A percentile compares a stretch with the other conserved stretches of the same genome.
Evolutionary conservation across 2,888 invertebrate genomes (phyloP).

Genomic region (Eupithecia dodoneata): DNA sequence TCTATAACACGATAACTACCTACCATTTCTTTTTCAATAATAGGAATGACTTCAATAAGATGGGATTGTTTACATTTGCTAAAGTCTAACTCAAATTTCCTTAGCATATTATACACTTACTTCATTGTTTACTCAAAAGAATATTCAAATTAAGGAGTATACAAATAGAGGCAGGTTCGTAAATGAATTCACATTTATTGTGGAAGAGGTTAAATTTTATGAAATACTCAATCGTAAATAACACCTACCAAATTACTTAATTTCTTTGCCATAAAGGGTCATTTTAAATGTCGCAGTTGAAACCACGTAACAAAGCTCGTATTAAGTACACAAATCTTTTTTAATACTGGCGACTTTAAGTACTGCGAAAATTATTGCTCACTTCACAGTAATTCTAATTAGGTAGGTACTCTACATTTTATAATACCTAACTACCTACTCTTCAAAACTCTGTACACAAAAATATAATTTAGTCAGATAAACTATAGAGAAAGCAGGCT

Average conservation of each 20-base stretch:
- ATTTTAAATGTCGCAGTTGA: slow-evolving; percentile 2
- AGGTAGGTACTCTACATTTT: slow-evolving; percentile 40
- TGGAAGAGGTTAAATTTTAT: neutral
- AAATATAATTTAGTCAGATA: slow-evolving; percentile 71
- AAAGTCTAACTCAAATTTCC: slow-evolving; percentile 1
- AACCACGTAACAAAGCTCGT: slow-evolving; percentile 15
- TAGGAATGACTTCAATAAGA: slow-evolving; percentile 37
- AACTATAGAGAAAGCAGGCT: slow-evolving; percentile 78
- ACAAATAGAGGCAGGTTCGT: neutral
- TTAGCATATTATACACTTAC: neutral
- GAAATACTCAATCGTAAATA: neutral
- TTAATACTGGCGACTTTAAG: slow-evolving; percentile 71
- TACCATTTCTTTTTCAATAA: slow-evolving; percentile 51
- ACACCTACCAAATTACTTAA: neutral
- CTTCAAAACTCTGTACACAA: slow-evolving; percentile 69
- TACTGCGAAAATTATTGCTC: slow-evolving; percentile 76
- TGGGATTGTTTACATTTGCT: slow-evolving; percentile 15
- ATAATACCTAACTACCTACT: slow-evolving; percentile 41
- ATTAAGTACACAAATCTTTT: slow-evolving; percentile 43
- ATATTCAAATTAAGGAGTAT: neutral
- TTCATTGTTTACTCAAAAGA: neutral
- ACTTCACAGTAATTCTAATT: slow-evolving; percentile 53
- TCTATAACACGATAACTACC: slow-evolving; percentile 46
- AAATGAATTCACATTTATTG: neutral
- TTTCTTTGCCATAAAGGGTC: slow-evolving; percentile 1